Conservation (phyloP, 2,113 vertebrate species). For the Lepus europaeus region DNA sequence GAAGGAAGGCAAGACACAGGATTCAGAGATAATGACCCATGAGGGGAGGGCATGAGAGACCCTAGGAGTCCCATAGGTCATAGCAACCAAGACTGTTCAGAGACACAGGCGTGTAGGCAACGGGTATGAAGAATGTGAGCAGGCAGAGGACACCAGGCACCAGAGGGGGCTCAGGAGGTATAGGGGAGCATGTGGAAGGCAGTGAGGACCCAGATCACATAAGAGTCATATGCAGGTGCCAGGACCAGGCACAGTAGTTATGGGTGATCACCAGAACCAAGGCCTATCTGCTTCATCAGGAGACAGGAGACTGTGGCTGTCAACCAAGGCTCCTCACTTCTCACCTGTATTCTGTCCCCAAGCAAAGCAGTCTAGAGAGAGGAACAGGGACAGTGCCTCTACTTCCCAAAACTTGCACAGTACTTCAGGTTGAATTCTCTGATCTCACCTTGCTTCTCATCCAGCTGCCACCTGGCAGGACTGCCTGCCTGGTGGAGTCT, state of each 20-base stretch:
- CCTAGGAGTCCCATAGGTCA: not conserved
- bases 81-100: too few species aligned
- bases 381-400: not conserved
- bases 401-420: accelerated
- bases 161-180: not conserved
- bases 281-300: not conserved
- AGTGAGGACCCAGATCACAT: not conserved
- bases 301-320: not conserved
- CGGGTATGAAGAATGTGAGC: not conserved
- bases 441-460: not conserved
- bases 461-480: not conserved
- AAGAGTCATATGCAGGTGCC: not conserved
- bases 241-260: accelerated
- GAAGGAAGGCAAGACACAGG: accelerated
- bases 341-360: not conserved
- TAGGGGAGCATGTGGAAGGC: not conserved
- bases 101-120: accelerated
- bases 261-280: accelerated
- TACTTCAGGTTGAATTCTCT: not conserved
- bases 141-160: too few species aligned
- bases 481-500: not conserved
- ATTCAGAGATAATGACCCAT: accelerated
- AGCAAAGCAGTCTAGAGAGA: not conserved
- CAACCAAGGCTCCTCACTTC: not conserved
- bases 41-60: accelerated